A percentile compares a stretch with the other conserved stretches of the same genome.
Evolutionary conservation across 2,888 invertebrate genomes (phyloP).

Genomic region (Volucella bombylans): DNA sequence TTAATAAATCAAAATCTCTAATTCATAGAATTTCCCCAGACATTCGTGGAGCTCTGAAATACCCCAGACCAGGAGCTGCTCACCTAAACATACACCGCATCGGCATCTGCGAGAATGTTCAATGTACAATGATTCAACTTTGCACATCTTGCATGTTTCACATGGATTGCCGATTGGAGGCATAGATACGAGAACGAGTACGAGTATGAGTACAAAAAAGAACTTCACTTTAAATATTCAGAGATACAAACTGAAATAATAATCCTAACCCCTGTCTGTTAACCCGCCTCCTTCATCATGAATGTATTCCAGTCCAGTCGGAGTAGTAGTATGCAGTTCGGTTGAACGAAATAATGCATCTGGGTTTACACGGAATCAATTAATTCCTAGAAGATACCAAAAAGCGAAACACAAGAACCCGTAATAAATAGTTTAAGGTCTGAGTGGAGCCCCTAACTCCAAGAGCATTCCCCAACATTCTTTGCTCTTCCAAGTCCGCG

Average conservation of each 20-base stretch:
- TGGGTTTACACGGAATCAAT: conserved; percentile 73
- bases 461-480: conserved; percentile 3
- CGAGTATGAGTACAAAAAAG: background rate
- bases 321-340: conserved; percentile 24
- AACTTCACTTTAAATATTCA: conserved; percentile 10
- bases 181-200: conserved; percentile 10
- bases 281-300: too few species aligned
- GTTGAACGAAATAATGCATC: conserved; percentile 57
- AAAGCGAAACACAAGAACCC: conserved; percentile 49
- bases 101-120: background rate
- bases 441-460: conserved; percentile 21
- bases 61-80: conserved; percentile 20
- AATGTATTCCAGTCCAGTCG: background rate
- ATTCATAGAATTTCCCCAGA: conserved; percentile 38
- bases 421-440: conserved; percentile 67
- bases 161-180: conserved; percentile 29
- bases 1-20: conserved; percentile 29
- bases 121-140: background rate
- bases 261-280: background rate
- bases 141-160: conserved; percentile 26
- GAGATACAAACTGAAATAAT: conserved; percentile 5
- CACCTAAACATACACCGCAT: conserved; percentile 17
- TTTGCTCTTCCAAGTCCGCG: background rate
- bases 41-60: conserved; percentile 9
- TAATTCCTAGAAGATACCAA: conserved; percentile 67